Evolutionary conservation across 2,888 invertebrate species (phyloP).

Genomic region (Catocala fraxini): DNA sequence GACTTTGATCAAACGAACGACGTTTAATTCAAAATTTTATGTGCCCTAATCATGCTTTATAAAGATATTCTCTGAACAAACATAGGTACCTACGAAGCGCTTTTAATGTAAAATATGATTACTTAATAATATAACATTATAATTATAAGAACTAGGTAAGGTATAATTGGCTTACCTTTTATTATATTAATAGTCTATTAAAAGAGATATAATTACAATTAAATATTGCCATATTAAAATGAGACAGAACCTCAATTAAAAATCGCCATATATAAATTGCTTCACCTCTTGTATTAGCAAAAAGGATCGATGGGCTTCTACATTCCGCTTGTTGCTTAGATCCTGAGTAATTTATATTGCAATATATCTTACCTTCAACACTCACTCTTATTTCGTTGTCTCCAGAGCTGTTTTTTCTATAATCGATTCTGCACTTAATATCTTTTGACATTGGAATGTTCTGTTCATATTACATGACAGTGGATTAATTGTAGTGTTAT

Average conservation of each 20-base stretch:
- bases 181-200: neutral
- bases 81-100: no score
- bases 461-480: conserved; percentile 47
- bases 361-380: conserved; percentile 23
- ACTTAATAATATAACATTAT: no score
- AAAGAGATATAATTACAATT: neutral
- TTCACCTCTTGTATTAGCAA: conserved; percentile 53
- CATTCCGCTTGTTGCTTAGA: conserved; percentile 67
- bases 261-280: conserved; percentile 50
- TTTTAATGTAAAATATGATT: no score
- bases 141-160: neutral
- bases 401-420: conserved; percentile 27
- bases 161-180: neutral
- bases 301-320: conserved; percentile 69
- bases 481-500: conserved; percentile 49
- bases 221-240: conserved; percentile 5
- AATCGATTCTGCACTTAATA: conserved; percentile 2
- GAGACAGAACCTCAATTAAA: conserved; percentile 6
- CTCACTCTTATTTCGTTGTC: conserved; percentile 7
- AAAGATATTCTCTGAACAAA: no score
- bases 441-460: conserved; percentile 14
- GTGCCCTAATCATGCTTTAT: no score
- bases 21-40: no score
- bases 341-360: conserved; percentile 66
- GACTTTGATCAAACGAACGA: no score